Percentiles rank a stretch among this genome's conserved stretches.
Evolutionary conservation across 53 echinoderm and acorn worm genomes (phyloP).

Genomic region (Astropecten irregularis): DNA sequence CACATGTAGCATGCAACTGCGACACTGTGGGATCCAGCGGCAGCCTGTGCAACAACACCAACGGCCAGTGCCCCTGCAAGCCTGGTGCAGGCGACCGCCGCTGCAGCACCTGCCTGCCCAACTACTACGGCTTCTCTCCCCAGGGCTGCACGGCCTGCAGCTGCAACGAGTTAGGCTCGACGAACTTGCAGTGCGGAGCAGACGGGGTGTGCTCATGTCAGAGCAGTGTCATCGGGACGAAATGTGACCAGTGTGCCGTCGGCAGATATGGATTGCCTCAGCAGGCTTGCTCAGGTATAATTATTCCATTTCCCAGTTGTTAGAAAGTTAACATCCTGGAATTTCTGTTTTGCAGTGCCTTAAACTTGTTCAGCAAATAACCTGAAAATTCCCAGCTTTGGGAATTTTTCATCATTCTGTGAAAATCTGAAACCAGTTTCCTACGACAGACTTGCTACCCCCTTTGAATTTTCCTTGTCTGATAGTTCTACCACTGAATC

Average conservation of each 20-base stretch:
- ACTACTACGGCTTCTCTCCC: constrained; percentile 67
- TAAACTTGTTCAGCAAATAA: too few species aligned
- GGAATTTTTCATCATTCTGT: too few species aligned
- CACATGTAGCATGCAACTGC: constrained; percentile 76
- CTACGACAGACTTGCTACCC: too few species aligned
- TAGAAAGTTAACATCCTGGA: background rate
- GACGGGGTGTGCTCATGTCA: constrained; percentile 72
- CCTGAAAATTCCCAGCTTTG: too few species aligned
- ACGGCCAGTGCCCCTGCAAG: constrained; percentile 87
- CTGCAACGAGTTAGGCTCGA: constrained; percentile 84
- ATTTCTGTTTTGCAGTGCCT: too few species aligned
- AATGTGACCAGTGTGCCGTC: constrained; percentile 75
- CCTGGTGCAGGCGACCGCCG: constrained; percentile 66
- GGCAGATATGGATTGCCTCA: constrained; percentile 80
- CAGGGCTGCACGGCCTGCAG: constrained; percentile 73
- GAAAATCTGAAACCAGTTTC: too few species aligned
- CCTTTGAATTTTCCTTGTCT: too few species aligned
- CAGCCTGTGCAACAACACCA: constrained; percentile 61
- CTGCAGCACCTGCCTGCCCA: constrained; percentile 71
- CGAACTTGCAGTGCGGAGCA: constrained; percentile 72
- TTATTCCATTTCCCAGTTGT: too few species aligned
- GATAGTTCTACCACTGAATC: too few species aligned
- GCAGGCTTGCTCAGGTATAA: constrained; percentile 72
- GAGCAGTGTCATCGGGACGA: constrained; percentile 55
- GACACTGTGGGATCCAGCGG: constrained; percentile 60